Conservation (phyloP, 2,797 vertebrate genomes). For the Acestrorhynchus altus region DNA sequence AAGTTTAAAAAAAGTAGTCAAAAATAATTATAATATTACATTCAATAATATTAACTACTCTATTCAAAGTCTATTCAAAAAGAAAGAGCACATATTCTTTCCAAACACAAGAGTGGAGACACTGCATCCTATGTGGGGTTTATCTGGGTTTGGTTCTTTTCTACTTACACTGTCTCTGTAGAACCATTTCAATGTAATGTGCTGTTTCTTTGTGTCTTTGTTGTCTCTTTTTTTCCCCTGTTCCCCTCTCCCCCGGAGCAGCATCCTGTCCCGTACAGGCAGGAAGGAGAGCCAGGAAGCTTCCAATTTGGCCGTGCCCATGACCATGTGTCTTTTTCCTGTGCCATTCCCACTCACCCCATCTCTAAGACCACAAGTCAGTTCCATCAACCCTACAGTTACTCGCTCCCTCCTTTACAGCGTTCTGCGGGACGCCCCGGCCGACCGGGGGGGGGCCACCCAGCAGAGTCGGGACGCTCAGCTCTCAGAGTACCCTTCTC, state of each 20-base stretch:
- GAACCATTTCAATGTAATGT: conserved; percentile 99
- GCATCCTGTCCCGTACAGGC: conserved; percentile 99
- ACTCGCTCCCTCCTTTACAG: conserved; percentile 99
- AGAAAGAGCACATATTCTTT: conserved; percentile 64
- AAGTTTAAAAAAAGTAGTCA: conserved; percentile 62
- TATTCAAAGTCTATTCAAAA: conserved; percentile 53
- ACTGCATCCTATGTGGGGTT: conserved; percentile 99
- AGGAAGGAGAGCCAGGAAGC: conserved; percentile 99
- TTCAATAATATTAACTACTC: conserved; percentile 28
- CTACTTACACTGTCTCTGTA: conserved; percentile 99
- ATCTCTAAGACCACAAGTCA: conserved; percentile 99
- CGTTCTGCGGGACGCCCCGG: conserved; percentile 99
- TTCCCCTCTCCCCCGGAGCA: conserved; percentile 94
- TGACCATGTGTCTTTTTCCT: conserved; percentile 99
- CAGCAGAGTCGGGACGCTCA: conserved; percentile 99
- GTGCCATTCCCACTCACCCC: conserved; percentile 99
- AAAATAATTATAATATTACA: conserved; percentile 4
- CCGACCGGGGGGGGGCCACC: conserved; percentile 92
- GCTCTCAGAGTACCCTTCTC: conserved; percentile 99
- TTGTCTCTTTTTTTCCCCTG: conserved; percentile 99
- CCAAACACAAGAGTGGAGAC: conserved; percentile 78
- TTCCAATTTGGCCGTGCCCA: conserved; percentile 99
- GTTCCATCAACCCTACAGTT: conserved; percentile 99
- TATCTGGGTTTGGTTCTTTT: conserved; percentile 99
- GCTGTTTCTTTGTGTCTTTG: conserved; percentile 99